These are phyloP conservation scores for Arothron firmamentum DNA, from an alignment of 2,113 vertebrate species.

Conservation along the genomic window DNA sequence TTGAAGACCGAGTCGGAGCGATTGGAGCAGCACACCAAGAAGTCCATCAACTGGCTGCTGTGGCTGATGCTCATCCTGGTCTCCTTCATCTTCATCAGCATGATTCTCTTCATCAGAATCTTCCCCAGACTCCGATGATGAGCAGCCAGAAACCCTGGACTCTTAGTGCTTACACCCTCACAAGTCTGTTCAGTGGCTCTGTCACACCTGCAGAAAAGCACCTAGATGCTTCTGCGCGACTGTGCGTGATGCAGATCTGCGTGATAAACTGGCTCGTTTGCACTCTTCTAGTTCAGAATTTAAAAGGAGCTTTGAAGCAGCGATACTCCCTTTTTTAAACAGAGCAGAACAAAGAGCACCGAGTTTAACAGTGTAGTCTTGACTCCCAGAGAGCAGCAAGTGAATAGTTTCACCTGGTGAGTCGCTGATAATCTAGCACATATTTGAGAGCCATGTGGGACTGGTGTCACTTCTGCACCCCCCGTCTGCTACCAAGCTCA, in stretches of 20 bases:
- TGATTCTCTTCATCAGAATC: constrained; percentile 96
- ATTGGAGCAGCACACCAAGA: constrained; percentile 92
- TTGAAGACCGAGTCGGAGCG: constrained; percentile 92
- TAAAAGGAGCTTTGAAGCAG: constrained; percentile 14
- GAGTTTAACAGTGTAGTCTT: background rate
- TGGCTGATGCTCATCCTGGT: constrained; percentile 95
- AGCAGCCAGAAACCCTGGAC: constrained; percentile 17
- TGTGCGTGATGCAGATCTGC: background rate
- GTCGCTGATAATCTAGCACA: too few species aligned
- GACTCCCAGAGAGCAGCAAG: background rate
- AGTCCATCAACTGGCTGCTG: constrained; percentile 95
- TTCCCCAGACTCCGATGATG: constrained; percentile 90
- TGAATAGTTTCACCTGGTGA: background rate
- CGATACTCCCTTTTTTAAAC: constrained; percentile 15
- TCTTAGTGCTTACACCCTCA: constrained; percentile 11
- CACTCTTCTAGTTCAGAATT: constrained; percentile 22
- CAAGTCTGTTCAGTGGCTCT: constrained; percentile 14
- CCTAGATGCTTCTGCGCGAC: too few species aligned
- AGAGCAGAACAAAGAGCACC: background rate
- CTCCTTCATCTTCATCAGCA: constrained; percentile 94
- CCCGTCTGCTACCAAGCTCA: too few species aligned
- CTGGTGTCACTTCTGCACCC: too few species aligned
- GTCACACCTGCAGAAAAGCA: background rate
- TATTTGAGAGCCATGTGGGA: too few species aligned
- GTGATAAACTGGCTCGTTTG: constrained; percentile 16